Evolutionary conservation across 2,888 invertebrate species (phyloP).

Genomic region (Alviniconcha strummeri): DNA sequence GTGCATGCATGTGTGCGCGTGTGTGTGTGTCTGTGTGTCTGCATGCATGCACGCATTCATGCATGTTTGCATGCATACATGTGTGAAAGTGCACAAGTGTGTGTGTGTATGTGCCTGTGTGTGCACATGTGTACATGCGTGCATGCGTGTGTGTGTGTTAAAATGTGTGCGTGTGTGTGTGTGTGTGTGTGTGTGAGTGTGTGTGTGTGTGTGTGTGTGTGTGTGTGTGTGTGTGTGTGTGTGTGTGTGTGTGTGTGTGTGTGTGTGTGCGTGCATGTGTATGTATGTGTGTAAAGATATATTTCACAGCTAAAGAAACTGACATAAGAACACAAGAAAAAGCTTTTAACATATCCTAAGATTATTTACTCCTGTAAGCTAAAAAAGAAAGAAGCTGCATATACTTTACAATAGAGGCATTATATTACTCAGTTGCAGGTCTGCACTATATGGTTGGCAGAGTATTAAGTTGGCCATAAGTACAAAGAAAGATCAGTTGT

Average conservation of each 20-base stretch:
- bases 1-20: neutral
- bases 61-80: neutral
- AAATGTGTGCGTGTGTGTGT: neutral
- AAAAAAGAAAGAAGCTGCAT: too few relatives aligned
- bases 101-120: neutral
- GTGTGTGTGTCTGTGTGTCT: neutral
- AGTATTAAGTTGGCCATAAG: too few relatives aligned
- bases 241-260: neutral
- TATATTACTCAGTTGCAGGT: too few relatives aligned
- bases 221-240: neutral
- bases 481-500: too few relatives aligned
- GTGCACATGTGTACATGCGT: neutral
- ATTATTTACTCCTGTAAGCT: too few relatives aligned
- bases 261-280: neutral
- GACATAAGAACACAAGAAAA: neutral
- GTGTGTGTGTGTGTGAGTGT: neutral
- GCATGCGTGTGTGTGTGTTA: neutral
- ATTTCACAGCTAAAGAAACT: neutral
- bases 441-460: too few relatives aligned
- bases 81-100: neutral
- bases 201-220: neutral
- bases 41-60: neutral
- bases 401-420: too few relatives aligned
- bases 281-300: neutral
- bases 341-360: too few relatives aligned